Base-by-base conservation (phyloP, 2,888 invertebrate genomes). In the Gandaritis pyraliata region DNA sequence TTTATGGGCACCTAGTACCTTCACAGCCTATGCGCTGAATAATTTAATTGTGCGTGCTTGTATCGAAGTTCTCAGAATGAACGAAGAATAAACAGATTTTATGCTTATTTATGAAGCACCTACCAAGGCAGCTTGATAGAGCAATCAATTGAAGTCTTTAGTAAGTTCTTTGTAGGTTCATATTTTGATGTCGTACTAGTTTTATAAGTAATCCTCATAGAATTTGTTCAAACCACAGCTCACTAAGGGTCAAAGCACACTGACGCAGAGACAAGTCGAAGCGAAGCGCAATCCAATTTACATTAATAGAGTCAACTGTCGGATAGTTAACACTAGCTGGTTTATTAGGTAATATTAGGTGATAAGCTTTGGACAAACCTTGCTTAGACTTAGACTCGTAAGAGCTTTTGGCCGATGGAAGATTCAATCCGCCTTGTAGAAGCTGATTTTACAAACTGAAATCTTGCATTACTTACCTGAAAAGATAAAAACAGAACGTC, bases 1-100 rank as follows among this genome's bases (percentile, higher is more conserved):
- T 85, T 85, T 85, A 87, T 78, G 74, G 75, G 72, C 80, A 79
- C 81, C 79, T 78, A 78, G 83, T 79, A 78, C 75, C 73, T 71
- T 71, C 76, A 71, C 70, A 58, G 64, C 66, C 73, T 76, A 73
- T 46, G 51, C 43, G 47, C 73, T 88, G 86, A 87, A 88, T 88
- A 86, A 87, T 88, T 88, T 83, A 88, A 83, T 79, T 75, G 76
- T 64, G 59, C 59, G 56, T 63, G 41, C 46, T 51, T 29, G 50
- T 49, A 57, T 52, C 38, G 55, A 46, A 52, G 48, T 65, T 62
- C 64, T 59, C 55, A 15, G 38, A 39, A 61, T 43, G 39, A 10
- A 36, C 16, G 15, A 15, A 15, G n/a, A 48, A 39, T 50, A 61
- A 61, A 56, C 53, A n/a, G 43, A 53, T 49, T 58, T 62, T 61